Evolutionary conservation across 2,113 vertebrate genomes (phyloP).

Genomic region (Poeciliopsis retropinna): DNA sequence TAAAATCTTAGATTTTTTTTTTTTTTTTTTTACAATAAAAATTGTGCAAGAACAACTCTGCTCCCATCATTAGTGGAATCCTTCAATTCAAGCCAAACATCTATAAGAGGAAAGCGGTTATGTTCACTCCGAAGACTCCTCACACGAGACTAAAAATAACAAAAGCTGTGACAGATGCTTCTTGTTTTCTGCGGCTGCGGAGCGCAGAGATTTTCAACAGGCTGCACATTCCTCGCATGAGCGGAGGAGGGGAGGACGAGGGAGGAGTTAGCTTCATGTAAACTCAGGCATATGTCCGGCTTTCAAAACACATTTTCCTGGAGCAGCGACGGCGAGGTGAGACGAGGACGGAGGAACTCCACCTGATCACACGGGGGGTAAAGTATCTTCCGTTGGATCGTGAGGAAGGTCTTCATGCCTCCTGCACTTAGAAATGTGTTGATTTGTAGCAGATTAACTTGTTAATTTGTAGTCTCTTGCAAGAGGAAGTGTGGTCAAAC

Average conservation of each 20-base stretch:
- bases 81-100: not conserved
- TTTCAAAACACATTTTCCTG: conserved; percentile 25
- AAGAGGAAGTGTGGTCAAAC: not conserved
- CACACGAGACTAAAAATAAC: not conserved
- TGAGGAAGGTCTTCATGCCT: conserved; percentile 2
- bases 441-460: not conserved
- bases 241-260: conserved; percentile 11
- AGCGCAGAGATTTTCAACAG: not conserved
- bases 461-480: not conserved
- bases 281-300: conserved; percentile 16
- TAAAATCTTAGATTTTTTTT: not conserved
- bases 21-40: conserved; percentile 14
- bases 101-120: not conserved
- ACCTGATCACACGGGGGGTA: conserved; percentile 28
- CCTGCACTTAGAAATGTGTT: not conserved
- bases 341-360: conserved; percentile 26
- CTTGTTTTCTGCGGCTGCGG: not conserved
- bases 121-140: not conserved
- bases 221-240: conserved; percentile 35
- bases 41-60: not conserved
- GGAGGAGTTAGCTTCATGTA: conserved; percentile 54
- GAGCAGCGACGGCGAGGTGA: conserved; percentile 19
- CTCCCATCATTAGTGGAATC: not conserved
- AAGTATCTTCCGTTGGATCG: conserved; percentile 26
- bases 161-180: not conserved